Evolutionary conservation across 2,797 vertebrate genomes (phyloP).

Genomic region (Champsocephalus gunnari): DNA sequence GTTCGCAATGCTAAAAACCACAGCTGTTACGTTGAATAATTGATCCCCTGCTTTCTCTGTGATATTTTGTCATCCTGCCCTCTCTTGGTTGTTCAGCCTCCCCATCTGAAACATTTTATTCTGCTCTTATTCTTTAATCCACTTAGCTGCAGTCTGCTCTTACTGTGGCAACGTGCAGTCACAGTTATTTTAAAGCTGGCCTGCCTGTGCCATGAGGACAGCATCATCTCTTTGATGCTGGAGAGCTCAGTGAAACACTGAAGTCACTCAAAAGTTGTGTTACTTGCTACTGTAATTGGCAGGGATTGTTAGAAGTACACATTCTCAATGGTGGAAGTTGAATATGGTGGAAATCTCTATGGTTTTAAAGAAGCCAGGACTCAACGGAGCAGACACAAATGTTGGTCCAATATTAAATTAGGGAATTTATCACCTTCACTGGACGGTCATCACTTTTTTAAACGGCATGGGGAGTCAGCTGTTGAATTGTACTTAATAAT

Average conservation of each 20-base stretch:
- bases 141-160: slow-evolving; percentile 64
- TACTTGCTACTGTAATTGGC: slow-evolving; percentile 2
- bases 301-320: slow-evolving; percentile 13
- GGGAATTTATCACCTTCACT: background rate
- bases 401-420: background rate
- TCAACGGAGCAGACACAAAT: background rate
- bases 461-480: too few relatives aligned
- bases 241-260: slow-evolving; percentile 46
- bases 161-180: slow-evolving; percentile 36
- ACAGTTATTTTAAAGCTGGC: slow-evolving; percentile 58
- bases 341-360: background rate
- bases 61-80: slow-evolving; percentile 50
- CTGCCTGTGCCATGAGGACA: slow-evolving; percentile 51
- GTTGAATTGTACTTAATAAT: too few relatives aligned
- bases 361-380: background rate
- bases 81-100: slow-evolving; percentile 13
- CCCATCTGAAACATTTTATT: slow-evolving; percentile 63
- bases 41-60: slow-evolving; percentile 55
- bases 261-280: slow-evolving; percentile 51
- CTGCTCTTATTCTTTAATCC: slow-evolving; percentile 72
- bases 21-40: slow-evolving; percentile 75
- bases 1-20: slow-evolving; percentile 47
- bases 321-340: slow-evolving; percentile 16
- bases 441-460: too few relatives aligned
- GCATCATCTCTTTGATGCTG: slow-evolving; percentile 58